Conservation (phyloP, 2,888 invertebrate genomes). For the Heliconius hortense region DNA sequence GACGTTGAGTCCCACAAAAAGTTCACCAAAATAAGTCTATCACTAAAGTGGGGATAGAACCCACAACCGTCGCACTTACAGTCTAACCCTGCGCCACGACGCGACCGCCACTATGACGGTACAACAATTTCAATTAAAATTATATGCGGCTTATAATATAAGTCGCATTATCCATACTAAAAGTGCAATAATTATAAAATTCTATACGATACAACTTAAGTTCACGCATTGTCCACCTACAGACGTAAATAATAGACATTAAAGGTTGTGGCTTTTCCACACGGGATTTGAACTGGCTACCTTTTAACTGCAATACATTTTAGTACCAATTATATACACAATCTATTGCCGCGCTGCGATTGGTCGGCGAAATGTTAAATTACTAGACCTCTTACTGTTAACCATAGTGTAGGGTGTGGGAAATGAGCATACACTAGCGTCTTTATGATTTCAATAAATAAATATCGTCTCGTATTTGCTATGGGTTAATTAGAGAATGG, state of each 20-base stretch:
- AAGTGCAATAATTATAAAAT: constrained; percentile 11
- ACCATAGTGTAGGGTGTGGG: constrained; percentile 12
- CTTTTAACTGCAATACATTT: constrained; percentile 41
- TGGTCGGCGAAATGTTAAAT: constrained; percentile 53
- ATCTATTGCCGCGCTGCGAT: constrained; percentile 53
- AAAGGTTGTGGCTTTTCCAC: constrained; percentile 26
- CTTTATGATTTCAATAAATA: constrained; percentile 20
- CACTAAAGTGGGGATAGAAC: neutral
- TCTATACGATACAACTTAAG: neutral
- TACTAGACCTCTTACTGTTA: constrained; percentile 28
- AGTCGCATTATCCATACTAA: constrained; percentile 3
- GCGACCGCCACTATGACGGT: neutral
- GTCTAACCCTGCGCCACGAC: neutral
- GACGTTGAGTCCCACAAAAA: no score
- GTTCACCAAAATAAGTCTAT: neutral
- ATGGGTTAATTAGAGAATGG: constrained; percentile 6
- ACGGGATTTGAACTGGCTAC: constrained; percentile 34
- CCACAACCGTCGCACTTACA: neutral
- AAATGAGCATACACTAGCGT: constrained; percentile 1
- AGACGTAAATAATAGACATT: constrained; percentile 12
- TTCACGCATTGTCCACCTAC: constrained; percentile 23
- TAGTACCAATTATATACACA: constrained; percentile 59
- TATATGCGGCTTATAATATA: neutral
- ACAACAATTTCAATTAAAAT: neutral
- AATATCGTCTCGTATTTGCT: constrained; percentile 1